Percentiles rank a stretch among this genome's conserved stretches.
phyloP scores from a whole-genome alignment of 2,113 vertebrate genomes.

The Caretta caretta region DNA sequence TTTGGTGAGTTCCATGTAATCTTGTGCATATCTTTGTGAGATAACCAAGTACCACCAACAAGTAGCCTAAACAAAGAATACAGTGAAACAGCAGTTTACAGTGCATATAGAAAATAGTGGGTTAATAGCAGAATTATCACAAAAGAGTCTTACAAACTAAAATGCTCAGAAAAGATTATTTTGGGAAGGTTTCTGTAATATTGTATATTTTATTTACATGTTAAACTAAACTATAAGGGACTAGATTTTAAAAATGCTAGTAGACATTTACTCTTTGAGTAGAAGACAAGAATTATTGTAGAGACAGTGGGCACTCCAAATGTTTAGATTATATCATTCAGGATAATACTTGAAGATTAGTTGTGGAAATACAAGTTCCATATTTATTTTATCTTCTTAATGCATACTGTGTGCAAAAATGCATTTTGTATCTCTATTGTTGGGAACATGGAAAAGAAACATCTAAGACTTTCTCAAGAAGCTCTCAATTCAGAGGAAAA shows the following conservation, averaged over 20 bases:
- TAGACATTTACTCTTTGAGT: not conserved
- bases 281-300: not conserved
- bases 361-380: not conserved
- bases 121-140: not conserved
- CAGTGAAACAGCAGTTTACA: not conserved
- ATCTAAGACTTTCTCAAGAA: conserved; percentile 29
- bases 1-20: not conserved
- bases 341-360: not conserved
- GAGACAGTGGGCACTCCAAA: not conserved
- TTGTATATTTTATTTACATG: conserved; percentile 16
- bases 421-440: conserved; percentile 41
- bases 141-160: not conserved
- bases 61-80: not conserved
- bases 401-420: conserved; percentile 46
- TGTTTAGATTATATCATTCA: not conserved
- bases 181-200: not conserved
- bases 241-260: not conserved
- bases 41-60: not conserved
- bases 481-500: conserved; percentile 48
- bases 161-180: not conserved
- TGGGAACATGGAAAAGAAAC: not conserved
- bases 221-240: not conserved
- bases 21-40: not conserved
- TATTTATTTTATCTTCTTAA: not conserved
- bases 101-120: not conserved